Evolutionary conservation across 2,888 invertebrate genomes (phyloP).

Genomic region (Pocota personata): DNA sequence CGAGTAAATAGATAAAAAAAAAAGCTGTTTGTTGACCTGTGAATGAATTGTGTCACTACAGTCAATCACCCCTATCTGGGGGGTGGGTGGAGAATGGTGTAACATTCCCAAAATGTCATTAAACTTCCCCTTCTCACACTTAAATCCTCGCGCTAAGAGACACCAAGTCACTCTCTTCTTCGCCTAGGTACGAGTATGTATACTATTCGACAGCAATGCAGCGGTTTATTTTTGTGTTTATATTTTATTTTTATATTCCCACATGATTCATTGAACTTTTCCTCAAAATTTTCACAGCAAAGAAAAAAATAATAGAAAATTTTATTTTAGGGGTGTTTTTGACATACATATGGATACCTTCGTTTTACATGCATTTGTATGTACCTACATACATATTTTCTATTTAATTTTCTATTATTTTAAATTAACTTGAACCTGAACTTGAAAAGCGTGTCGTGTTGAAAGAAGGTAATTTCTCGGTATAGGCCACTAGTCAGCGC

Average conservation of each 20-base stretch:
- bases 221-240: conserved; percentile 19
- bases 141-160: not conserved
- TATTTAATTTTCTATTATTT: conserved; percentile 14
- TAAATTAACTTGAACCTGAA: conserved; percentile 26
- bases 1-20: not conserved
- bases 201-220: not conserved
- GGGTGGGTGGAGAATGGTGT: not conserved
- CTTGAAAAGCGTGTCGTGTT: not conserved
- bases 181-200: not conserved
- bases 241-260: not conserved
- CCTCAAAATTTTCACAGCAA: conserved; percentile 14
- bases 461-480: not conserved
- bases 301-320: conserved; percentile 6
- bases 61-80: conserved; percentile 18
- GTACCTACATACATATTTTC: not conserved
- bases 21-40: conserved; percentile 43
- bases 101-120: conserved; percentile 17
- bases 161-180: not conserved
- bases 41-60: conserved; percentile 37
- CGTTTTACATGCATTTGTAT: not conserved
- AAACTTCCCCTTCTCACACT: not conserved
- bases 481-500: too few relatives aligned
- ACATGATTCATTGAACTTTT: conserved; percentile 45
- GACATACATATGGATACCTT: not conserved
- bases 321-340: not conserved